A percentile compares a stretch with the other conserved stretches of the same genome.
Conservation (phyloP, 1,140 invertebrate species). For the Neodiprion lecontei region DNA sequence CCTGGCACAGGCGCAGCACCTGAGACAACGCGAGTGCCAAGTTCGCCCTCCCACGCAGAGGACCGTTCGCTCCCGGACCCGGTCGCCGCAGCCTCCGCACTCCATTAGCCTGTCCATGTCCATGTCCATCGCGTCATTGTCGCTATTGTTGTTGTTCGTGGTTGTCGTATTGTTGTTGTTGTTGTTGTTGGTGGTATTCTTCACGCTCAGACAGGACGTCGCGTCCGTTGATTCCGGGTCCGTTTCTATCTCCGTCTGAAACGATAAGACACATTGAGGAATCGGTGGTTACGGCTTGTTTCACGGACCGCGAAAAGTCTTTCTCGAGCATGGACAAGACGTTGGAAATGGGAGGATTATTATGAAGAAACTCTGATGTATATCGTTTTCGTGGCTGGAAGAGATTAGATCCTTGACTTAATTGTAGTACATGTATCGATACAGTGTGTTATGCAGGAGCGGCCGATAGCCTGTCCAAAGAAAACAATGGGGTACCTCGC, state of each 20-base stretch:
- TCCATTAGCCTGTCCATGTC: slow-evolving; percentile 29
- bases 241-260: slow-evolving; percentile 43
- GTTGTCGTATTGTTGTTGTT: slow-evolving; percentile 18
- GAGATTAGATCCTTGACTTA: too few species aligned
- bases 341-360: not conserved
- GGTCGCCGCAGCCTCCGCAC: slow-evolving; percentile 58
- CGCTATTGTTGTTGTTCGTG: slow-evolving; percentile 24
- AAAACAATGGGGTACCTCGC: not conserved
- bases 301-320: not conserved
- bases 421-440: too few species aligned
- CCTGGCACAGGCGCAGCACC: slow-evolving; percentile 55
- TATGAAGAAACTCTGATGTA: too few species aligned
- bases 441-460: too few species aligned
- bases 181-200: slow-evolving; percentile 21
- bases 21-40: slow-evolving; percentile 59
- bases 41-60: slow-evolving; percentile 57
- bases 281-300: not conserved
- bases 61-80: slow-evolving; percentile 54
- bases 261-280: slow-evolving; percentile 9
- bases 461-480: too few species aligned
- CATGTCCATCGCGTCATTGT: slow-evolving; percentile 49
- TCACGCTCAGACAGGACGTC: slow-evolving; percentile 34
- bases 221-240: slow-evolving; percentile 34
- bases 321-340: not conserved
- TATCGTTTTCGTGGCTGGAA: too few species aligned